A percentile compares a stretch with the other conserved stretches of the same genome.
These are phyloP conservation scores for Terrapene triunguis DNA, from an alignment of 2,113 vertebrate species.

Conservation along the genomic window DNA sequence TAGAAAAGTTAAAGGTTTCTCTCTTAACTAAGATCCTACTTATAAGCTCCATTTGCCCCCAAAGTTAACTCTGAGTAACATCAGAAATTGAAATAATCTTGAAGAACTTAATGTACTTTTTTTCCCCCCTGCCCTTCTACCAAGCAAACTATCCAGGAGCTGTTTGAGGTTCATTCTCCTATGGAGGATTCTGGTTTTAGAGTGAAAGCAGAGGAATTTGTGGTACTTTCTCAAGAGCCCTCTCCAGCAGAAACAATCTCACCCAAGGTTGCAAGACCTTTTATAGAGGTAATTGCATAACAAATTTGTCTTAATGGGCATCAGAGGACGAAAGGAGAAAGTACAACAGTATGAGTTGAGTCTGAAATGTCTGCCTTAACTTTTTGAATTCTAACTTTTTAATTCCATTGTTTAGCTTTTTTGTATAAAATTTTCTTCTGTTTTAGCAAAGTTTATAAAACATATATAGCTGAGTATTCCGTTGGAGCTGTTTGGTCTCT, in stretches of 20 bases:
- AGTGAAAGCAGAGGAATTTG: constrained; percentile 92
- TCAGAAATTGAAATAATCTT: rapidly evolving
- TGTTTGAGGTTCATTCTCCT: constrained; percentile 93
- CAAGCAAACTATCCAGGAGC: constrained; percentile 93
- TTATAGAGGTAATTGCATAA: constrained; percentile 83
- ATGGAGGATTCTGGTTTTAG: constrained; percentile 84
- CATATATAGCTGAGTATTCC: neutral
- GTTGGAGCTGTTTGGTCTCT: neutral
- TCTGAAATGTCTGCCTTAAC: neutral
- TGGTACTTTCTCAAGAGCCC: constrained; percentile 92
- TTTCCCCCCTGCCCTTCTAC: neutral
- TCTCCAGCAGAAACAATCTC: constrained; percentile 92
- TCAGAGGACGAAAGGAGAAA: neutral
- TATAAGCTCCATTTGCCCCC: neutral
- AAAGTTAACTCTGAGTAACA: neutral
- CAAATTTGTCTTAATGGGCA: neutral
- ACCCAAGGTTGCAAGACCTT: constrained; percentile 90
- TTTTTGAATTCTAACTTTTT: neutral
- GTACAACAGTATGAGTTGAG: neutral
- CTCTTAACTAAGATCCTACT: neutral
- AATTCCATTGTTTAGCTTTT: neutral
- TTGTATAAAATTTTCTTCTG: neutral
- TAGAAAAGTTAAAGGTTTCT: neutral
- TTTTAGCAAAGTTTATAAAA: neutral
- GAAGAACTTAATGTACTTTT: neutral